phyloP scores from a whole-genome alignment of 2,888 invertebrate species.

The Scaptomyza reducta region DNA sequence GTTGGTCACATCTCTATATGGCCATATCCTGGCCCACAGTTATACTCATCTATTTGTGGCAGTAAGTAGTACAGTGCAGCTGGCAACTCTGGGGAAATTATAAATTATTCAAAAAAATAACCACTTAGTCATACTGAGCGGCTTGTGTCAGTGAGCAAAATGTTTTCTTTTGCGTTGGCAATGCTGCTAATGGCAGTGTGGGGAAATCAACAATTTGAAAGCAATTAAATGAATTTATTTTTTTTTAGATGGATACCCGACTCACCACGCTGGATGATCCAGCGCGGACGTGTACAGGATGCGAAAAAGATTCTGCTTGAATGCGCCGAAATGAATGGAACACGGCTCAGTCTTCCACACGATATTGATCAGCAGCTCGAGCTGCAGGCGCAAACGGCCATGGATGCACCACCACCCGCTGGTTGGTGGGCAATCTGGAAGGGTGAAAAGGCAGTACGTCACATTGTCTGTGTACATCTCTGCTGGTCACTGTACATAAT shows the following conservation, averaged over 20 bases:
- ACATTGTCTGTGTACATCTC: constrained; percentile 83
- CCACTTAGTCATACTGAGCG: neutral
- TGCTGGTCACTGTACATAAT: constrained; percentile 84
- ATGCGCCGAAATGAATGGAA: constrained; percentile 83
- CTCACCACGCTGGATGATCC: constrained; percentile 85
- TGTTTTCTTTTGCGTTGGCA: neutral
- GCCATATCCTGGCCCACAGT: constrained; percentile 85
- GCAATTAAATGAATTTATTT: neutral
- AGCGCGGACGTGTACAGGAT: constrained; percentile 82
- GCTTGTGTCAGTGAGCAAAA: neutral
- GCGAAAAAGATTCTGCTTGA: constrained; percentile 83
- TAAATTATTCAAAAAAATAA: no score
- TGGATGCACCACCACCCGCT: constrained; percentile 82
- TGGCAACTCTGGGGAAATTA: no score
- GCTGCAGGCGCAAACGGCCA: constrained; percentile 82
- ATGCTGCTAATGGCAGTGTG: neutral
- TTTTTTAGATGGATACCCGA: constrained; percentile 84
- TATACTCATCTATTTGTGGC: constrained; percentile 84
- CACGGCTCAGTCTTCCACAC: constrained; percentile 81
- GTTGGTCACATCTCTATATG: constrained; percentile 85
- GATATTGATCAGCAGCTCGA: constrained; percentile 84
- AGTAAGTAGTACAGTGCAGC: constrained; percentile 78
- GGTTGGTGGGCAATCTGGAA: constrained; percentile 84
- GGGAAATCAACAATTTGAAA: neutral
- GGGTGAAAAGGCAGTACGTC: constrained; percentile 81